Base-by-base conservation (phyloP, 2,888 invertebrate genomes). In the Cerastis rubricosa region DNA sequence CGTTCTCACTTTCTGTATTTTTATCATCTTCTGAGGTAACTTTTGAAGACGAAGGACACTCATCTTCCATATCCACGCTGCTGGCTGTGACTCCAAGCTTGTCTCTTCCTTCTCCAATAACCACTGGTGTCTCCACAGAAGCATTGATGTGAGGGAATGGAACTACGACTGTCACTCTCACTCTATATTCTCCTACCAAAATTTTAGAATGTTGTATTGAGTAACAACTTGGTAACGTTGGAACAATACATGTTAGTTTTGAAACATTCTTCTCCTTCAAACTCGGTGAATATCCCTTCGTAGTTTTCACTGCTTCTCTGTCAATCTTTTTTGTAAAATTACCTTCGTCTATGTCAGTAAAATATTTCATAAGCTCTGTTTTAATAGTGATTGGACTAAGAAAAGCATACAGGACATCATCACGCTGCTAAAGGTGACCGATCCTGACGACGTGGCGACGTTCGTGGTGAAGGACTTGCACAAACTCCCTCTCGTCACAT, bases 101-200 rank as follows among this genome's bases (percentile, higher is more conserved):
- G 17, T 51, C n/a, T 63, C 43, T 57, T 71, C 66, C 57, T 45
- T 88, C 85, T 12, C 90, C 89, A 61, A 92, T 87, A 8, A 89
- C 87, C 57, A 92, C 83, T 45, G 90, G 90, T 47, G 90, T 80
- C 54, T 89, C 85, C 1, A 83, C 71, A 7, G 75, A 65, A 11
- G 85, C 76, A 80, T 91, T 90, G 8, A 78, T 75, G 67, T 90
- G 81, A 29, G 89, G 91, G 22, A 91, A 76, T 1, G 91, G 90
- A 0, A 92, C 68, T 65, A 78, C 75, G 0, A 84, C 65, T 0
- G 88, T 90, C 2, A 91, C 82, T 75, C 81, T 88, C 0, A 91
- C 71, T 65, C 70, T 81, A 49, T 87, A 92, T 8, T 90, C 85
- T 49, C 85, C 87, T 17, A 29, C 68, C 12, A 91, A 78, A 22